Evolutionary conservation across 2,113 vertebrate species (phyloP).

Genomic region (Phaethon lepturus): DNA sequence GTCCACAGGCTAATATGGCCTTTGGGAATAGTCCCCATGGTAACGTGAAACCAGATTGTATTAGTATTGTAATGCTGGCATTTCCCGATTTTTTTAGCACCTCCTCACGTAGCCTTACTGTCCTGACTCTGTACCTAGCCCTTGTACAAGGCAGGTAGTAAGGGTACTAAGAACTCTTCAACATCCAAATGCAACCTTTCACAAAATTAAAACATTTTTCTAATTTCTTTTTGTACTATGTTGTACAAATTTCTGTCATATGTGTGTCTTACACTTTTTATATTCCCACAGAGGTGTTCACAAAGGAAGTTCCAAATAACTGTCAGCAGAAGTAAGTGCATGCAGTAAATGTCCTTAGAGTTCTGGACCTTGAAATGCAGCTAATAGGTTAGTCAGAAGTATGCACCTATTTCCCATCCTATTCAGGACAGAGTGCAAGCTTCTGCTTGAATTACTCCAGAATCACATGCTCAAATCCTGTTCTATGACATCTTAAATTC

Average conservation of each 20-base stretch:
- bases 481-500: neutral
- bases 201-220: neutral
- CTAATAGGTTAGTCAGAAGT: neutral
- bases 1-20: neutral
- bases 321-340: neutral
- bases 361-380: neutral
- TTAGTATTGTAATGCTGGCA: neutral
- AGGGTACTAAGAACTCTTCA: neutral
- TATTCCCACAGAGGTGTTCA: neutral
- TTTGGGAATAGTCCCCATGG: slow-evolving; percentile 30
- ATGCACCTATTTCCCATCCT: neutral
- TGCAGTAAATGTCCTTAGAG: neutral
- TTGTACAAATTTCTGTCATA: neutral
- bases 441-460: neutral
- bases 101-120: neutral
- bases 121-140: neutral
- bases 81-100: neutral
- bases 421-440: neutral
- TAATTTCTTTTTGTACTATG: neutral
- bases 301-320: neutral
- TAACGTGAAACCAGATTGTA: neutral
- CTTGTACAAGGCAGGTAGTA: neutral
- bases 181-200: neutral
- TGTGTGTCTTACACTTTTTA: neutral
- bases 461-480: neutral